Evolutionary conservation across 2,888 invertebrate genomes (phyloP).

Genomic region (Netelia inedita): DNA sequence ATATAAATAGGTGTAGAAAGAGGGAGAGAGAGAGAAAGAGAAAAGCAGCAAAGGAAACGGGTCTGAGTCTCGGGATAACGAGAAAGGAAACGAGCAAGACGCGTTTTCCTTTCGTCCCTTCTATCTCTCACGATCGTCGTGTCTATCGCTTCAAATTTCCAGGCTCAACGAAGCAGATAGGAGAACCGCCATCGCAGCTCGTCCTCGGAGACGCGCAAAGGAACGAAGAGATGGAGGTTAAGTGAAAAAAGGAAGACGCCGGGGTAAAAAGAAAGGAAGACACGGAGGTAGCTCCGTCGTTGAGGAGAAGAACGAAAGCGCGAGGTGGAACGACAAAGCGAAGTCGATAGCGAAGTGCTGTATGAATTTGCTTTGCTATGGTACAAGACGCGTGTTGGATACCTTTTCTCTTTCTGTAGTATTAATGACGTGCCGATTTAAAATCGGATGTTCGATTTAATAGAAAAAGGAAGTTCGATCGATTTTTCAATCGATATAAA

Average conservation of each 20-base stretch:
- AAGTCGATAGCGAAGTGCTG: not conserved
- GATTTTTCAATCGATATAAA: too few species aligned
- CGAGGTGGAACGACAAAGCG: constrained; percentile 11
- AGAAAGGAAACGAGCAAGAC: constrained; percentile 64
- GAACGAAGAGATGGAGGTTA: constrained; percentile 62
- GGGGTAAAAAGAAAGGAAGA: constrained; percentile 22
- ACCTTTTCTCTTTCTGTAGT: not conserved
- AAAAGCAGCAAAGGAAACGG: constrained; percentile 58
- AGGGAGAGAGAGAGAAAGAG: constrained; percentile 36
- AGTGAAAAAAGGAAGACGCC: constrained; percentile 46
- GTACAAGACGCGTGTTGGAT: not conserved
- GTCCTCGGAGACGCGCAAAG: constrained; percentile 48
- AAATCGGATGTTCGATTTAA: not conserved
- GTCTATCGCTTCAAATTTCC: constrained; percentile 52
- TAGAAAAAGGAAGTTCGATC: not conserved
- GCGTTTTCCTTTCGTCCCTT: constrained; percentile 55
- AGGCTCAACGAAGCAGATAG: constrained; percentile 59
- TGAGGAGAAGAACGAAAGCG: constrained; percentile 38
- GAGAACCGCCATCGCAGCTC: constrained; percentile 32
- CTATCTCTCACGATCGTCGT: not conserved
- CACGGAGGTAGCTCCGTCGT: constrained; percentile 25
- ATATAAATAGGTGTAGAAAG: not conserved
- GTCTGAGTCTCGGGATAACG: constrained; percentile 63
- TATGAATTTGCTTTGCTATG: not conserved
- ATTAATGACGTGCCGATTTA: not conserved